phyloP scores from a whole-genome alignment of 2,888 invertebrate genomes.

The Chirona hameri region DNA sequence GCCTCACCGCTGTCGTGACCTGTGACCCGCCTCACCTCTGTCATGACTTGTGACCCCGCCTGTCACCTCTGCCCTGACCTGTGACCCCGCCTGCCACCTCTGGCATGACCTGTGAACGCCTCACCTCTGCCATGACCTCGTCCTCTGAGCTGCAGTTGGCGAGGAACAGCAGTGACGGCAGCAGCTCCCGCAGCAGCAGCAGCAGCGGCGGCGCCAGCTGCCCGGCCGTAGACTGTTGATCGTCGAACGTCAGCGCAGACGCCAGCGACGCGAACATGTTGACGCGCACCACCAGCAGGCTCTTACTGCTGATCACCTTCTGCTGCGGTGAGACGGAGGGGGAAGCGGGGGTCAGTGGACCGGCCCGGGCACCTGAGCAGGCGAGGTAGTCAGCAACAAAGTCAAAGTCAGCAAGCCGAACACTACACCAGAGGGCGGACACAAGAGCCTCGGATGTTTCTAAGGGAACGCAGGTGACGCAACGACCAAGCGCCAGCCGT shows the following conservation, averaged over 20 bases:
- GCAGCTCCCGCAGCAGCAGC: conserved; percentile 24
- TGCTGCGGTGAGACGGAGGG: neutral
- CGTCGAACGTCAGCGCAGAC: neutral
- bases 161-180: neutral
- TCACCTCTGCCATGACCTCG: conserved; percentile 9
- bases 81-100: neutral
- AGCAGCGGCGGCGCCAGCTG: neutral
- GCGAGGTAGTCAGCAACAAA: too few relatives aligned
- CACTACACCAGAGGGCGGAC: too few relatives aligned
- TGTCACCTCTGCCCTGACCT: neutral
- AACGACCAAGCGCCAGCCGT: too few relatives aligned
- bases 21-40: neutral
- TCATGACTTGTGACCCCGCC: neutral
- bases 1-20: too few relatives aligned
- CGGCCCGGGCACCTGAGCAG: too few relatives aligned
- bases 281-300: neutral
- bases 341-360: neutral
- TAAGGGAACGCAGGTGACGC: too few relatives aligned
- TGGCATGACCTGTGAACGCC: too few relatives aligned
- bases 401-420: too few relatives aligned
- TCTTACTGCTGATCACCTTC: conserved; percentile 5
- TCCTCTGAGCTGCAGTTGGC: conserved; percentile 9
- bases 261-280: conserved; percentile 23
- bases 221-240: neutral
- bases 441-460: too few relatives aligned